A percentile compares a stretch with the other conserved stretches of the same genome.
Evolutionary conservation across 2,113 vertebrate genomes (phyloP).

Genomic region (Anguilla japonica): DNA sequence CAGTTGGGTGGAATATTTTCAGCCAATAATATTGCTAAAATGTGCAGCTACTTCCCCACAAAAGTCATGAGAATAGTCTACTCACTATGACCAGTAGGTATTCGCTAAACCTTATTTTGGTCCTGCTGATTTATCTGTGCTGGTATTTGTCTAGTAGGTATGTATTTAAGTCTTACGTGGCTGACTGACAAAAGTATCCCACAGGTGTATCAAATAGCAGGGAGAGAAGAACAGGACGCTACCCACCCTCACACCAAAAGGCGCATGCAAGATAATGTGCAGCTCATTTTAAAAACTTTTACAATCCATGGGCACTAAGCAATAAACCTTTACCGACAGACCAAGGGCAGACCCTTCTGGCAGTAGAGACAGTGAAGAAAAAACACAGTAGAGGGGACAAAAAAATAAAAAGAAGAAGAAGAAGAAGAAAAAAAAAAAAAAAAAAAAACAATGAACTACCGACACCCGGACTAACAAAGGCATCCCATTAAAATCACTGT

Average conservation of each 20-base stretch:
- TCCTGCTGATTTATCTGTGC: too few relatives aligned
- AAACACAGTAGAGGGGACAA: neutral
- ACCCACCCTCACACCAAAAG: neutral
- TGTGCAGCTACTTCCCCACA: neutral
- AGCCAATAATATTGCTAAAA: neutral
- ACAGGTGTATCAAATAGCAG: neutral
- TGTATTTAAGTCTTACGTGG: too few relatives aligned
- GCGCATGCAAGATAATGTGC: neutral
- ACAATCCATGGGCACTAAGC: neutral
- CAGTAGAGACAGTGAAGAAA: neutral
- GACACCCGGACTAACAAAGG: neutral
- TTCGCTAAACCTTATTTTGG: too few relatives aligned
- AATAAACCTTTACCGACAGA: neutral
- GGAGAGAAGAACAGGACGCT: neutral
- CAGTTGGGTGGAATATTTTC: neutral
- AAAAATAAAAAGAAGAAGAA: too few relatives aligned
- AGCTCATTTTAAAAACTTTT: neutral
- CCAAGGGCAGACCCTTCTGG: neutral
- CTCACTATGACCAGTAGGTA: too few relatives aligned
- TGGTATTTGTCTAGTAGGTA: too few relatives aligned
- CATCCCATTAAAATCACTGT: conserved; percentile 15
- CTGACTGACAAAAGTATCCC: neutral
- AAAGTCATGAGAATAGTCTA: neutral
- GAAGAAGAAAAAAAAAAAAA: too few relatives aligned
- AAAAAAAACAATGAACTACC: conserved; percentile 5